Base-by-base conservation (phyloP, 2,797 vertebrate species). In the Takifugu rubripes region DNA sequence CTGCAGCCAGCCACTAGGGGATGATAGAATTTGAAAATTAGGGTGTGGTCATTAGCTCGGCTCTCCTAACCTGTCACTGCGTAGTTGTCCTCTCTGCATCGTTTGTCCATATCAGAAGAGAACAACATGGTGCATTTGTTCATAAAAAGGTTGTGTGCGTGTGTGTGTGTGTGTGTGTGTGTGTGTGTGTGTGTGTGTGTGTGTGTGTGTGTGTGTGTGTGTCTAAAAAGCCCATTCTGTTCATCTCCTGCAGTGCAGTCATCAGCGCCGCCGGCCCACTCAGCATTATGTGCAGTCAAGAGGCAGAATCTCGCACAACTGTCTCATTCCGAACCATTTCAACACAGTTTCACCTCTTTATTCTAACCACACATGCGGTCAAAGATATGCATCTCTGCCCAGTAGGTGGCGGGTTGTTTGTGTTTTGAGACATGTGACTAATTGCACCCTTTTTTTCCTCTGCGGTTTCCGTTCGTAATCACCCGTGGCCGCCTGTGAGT, bases 211-310 rank as follows among this genome's bases (percentile, higher is more conserved):
- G 3, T 3, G 2, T 48, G 63, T 55, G 27, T 63, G 54, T 52
- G 17, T n/a, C 31, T 40, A 26, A 48, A 55, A 71, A 72, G 33
- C 48, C 61, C 55, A 64, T 77, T 52, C 26, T 59, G 29, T 66
- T 68, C 3, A 74, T 74, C 64, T 80, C 55, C 52, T 25, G 49
- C 61, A 56, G 58, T 54, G 67, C 31, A 61, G 54, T 72, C 61
- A 66, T 68, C 56, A 53, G 31, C 60, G 45, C 56, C 54, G 25
- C 52, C 61, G 54, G 63, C 72, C 78, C 60, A 65, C 70, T 72
- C 75, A 67, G 49, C 44, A 45, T 63, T 52, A 69, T 66, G 60
- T 74, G 59, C 60, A 33, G 52, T 67, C 66, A 75, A 71, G 69
- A 47, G 64, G 65, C 59, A 70, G 46, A 66, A 56, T 64, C 16